Percentiles rank a stretch among this genome's conserved stretches.
phyloP scores from a whole-genome alignment of 2,888 invertebrate species.

The Rotaria sp. region DNA sequence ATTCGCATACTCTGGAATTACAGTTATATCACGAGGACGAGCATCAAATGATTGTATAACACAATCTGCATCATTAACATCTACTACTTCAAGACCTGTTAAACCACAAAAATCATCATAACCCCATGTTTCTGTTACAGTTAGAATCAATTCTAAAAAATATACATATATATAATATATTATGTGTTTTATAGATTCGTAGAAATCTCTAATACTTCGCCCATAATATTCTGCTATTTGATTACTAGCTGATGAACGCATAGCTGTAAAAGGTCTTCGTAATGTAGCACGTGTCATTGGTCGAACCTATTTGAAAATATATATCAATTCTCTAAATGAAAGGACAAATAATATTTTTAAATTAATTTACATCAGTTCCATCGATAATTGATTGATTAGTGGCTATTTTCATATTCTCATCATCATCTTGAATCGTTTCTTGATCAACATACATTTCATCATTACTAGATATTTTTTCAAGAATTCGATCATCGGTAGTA shows the following conservation, averaged over 20 bases:
- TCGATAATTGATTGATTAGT: background rate
- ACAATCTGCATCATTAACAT: constrained; percentile 57
- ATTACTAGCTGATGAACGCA: background rate
- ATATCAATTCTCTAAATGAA: background rate
- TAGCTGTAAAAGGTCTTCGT: background rate
- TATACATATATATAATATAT: no score
- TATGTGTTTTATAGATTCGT: no score
- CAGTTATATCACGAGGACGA: constrained; percentile 50
- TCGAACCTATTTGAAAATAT: background rate
- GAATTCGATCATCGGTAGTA: constrained; percentile 68
- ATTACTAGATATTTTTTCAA: constrained; percentile 61
- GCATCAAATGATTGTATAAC: constrained; percentile 55
- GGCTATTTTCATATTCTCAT: background rate
- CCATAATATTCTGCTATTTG: constrained; percentile 1
- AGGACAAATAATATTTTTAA: background rate
- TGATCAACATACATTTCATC: constrained; percentile 54
- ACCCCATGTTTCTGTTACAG: constrained; percentile 64
- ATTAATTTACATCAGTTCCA: background rate
- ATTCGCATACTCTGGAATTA: constrained; percentile 49
- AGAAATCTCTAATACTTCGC: background rate
- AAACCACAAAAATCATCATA: constrained; percentile 76
- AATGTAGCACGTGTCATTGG: constrained; percentile 13
- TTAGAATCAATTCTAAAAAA: background rate
- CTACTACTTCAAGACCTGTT: constrained; percentile 70
- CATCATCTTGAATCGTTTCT: background rate